Evolutionary conservation across 2,113 vertebrate species (phyloP).

Genomic region (Tragelaphus strepsiceros): DNA sequence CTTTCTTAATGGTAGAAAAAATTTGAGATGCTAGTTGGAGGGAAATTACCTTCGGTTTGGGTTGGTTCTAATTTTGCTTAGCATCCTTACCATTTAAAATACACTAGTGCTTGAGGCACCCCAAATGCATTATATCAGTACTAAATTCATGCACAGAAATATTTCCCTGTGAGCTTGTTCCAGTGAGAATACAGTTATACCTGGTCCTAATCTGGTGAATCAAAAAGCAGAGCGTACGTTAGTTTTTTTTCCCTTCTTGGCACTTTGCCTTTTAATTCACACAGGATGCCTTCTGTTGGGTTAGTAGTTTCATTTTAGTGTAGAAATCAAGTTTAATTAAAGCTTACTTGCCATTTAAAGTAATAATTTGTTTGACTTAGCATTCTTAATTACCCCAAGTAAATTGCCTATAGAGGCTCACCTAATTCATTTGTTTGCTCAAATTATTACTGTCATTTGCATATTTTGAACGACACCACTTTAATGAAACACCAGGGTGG

Average conservation of each 20-base stretch:
- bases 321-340: slow-evolving; percentile 76
- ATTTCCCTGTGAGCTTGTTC: neutral
- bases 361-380: slow-evolving; percentile 79
- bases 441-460: slow-evolving; percentile 66
- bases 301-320: slow-evolving; percentile 62
- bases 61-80: neutral
- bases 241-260: neutral
- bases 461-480: slow-evolving; percentile 59
- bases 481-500: slow-evolving; percentile 55
- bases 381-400: slow-evolving; percentile 74
- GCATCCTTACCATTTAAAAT: neutral
- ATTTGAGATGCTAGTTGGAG: neutral
- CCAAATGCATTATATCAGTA: neutral
- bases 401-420: slow-evolving; percentile 71
- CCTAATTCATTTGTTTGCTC: slow-evolving; percentile 70
- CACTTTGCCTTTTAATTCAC: neutral
- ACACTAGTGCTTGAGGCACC: neutral
- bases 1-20: neutral
- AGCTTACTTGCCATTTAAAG: slow-evolving; percentile 74
- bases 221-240: neutral
- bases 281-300: slow-evolving; percentile 23
- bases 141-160: neutral
- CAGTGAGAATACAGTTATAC: neutral
- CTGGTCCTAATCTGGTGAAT: neutral
- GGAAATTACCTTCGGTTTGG: neutral